phyloP scores from a whole-genome alignment of 53 echinoderm and acorn worm genomes.

The Holothuria leucospilota region DNA sequence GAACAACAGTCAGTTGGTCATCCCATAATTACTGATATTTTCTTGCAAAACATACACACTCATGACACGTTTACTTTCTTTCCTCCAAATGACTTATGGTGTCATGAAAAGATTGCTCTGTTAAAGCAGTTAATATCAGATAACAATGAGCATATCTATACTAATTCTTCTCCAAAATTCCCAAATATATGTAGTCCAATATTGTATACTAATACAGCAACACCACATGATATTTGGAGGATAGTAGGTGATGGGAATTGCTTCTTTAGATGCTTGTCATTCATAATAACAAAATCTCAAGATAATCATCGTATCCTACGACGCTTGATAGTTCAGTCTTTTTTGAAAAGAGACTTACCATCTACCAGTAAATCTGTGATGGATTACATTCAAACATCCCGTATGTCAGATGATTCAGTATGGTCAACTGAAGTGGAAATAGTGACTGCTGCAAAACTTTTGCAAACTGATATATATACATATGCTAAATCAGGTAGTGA shows the following conservation, averaged over 20 bases:
- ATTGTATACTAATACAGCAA: conserved; percentile 40
- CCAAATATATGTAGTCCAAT: conserved; percentile 30
- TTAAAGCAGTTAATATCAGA: conserved; percentile 33
- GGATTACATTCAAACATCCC: conserved; percentile 34
- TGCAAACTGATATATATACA: conserved; percentile 19
- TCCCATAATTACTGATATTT: conserved; percentile 13
- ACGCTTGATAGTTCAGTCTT: conserved; percentile 17
- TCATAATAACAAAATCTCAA: conserved; percentile 26
- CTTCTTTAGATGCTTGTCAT: conserved; percentile 43
- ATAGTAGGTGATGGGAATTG: conserved; percentile 42
- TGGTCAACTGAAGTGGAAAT: conserved; percentile 33
- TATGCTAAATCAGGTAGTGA: not conserved
- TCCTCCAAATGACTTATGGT: conserved; percentile 31
- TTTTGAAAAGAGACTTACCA: conserved; percentile 11
- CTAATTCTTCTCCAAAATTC: conserved; percentile 12
- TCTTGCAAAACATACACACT: conserved; percentile 2
- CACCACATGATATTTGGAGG: conserved; percentile 34
- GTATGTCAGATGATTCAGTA: conserved; percentile 24
- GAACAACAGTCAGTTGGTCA: conserved; percentile 9
- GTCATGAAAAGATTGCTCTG: conserved; percentile 31
- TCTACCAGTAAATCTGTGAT: conserved; percentile 24
- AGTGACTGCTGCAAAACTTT: conserved; percentile 16
- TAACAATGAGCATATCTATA: not conserved
- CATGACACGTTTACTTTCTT: conserved; percentile 31
- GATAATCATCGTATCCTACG: conserved; percentile 7